These are phyloP conservation scores for Zeuzera pyrina DNA, from an alignment of 2,888 invertebrate species.

Conservation along the genomic window DNA sequence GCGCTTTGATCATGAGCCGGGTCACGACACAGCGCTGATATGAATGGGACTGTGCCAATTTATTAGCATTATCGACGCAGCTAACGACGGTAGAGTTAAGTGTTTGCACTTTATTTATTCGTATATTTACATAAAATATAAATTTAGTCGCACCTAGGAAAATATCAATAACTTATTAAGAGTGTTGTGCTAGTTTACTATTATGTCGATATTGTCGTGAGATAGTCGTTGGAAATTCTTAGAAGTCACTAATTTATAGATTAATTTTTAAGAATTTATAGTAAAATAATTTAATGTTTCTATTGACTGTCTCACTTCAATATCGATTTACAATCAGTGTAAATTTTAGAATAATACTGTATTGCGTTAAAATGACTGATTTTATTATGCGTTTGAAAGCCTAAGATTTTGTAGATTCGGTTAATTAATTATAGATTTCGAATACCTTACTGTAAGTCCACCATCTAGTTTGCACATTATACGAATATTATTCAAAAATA, in stretches of 20 bases:
- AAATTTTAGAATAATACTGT: conserved; percentile 69
- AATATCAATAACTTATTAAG: conserved; percentile 74
- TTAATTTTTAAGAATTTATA: conserved; percentile 68
- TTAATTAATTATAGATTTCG: conserved; percentile 55
- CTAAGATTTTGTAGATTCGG: conserved; percentile 69
- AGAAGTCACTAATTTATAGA: conserved; percentile 71
- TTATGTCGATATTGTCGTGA: conserved; percentile 61
- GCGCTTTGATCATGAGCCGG: neutral
- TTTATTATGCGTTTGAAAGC: conserved; percentile 71
- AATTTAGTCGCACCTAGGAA: conserved; percentile 72
- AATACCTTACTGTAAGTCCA: conserved; percentile 61
- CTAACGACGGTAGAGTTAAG: conserved; percentile 71
- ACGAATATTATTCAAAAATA: conserved; percentile 47
- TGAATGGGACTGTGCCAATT: conserved; percentile 71
- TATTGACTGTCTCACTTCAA: conserved; percentile 60
- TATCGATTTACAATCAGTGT: conserved; percentile 66
- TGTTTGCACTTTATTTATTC: conserved; percentile 75
- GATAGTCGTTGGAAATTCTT: conserved; percentile 52
- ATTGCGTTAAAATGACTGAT: conserved; percentile 73
- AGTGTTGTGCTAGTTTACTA: conserved; percentile 72
- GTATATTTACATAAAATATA: conserved; percentile 69
- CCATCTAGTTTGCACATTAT: conserved; percentile 67
- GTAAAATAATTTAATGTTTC: conserved; percentile 51
- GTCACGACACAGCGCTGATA: conserved; percentile 9
- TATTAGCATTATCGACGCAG: conserved; percentile 61